phyloP scores from a whole-genome alignment of 2,888 invertebrate species.

The Drosophila dives region DNA sequence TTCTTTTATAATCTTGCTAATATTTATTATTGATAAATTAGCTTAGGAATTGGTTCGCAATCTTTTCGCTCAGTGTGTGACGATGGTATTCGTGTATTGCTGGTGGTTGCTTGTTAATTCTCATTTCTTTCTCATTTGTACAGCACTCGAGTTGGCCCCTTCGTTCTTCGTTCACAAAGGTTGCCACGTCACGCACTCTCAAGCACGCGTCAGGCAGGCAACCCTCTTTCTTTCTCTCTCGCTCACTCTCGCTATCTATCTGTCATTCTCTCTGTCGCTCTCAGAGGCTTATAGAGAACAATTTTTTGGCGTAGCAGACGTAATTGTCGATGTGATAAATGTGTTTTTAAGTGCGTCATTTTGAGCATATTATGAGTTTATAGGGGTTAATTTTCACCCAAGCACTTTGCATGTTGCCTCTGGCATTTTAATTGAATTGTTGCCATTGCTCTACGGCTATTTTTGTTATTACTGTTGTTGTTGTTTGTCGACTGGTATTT shows the following conservation, averaged over 20 bases:
- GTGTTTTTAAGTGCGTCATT: constrained; percentile 81
- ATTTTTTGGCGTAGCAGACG: constrained; percentile 59
- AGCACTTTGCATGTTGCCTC: constrained; percentile 69
- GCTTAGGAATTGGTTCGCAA: neutral
- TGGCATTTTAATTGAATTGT: constrained; percentile 81
- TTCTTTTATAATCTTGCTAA: neutral
- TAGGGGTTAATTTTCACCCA: constrained; percentile 78
- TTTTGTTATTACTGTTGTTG: constrained; percentile 19
- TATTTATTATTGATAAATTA: neutral
- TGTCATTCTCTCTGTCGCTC: neutral
- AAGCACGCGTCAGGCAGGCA: constrained; percentile 60
- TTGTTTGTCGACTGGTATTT: constrained; percentile 52
- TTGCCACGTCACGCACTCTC: constrained; percentile 68
- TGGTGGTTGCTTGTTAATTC: constrained; percentile 54
- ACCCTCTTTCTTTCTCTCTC: constrained; percentile 22
- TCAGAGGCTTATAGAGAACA: neutral
- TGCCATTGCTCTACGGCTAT: constrained; percentile 57
- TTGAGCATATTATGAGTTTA: constrained; percentile 80
- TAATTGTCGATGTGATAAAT: constrained; percentile 81
- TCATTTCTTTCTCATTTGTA: constrained; percentile 56
- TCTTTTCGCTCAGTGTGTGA: constrained; percentile 12
- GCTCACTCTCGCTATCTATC: neutral
- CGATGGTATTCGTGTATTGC: constrained; percentile 27
- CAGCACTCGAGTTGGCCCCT: constrained; percentile 46
- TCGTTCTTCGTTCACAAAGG: constrained; percentile 40